Evolutionary conservation across 2,113 vertebrate genomes (phyloP).

Genomic region (Opisthocomus hoazin): DNA sequence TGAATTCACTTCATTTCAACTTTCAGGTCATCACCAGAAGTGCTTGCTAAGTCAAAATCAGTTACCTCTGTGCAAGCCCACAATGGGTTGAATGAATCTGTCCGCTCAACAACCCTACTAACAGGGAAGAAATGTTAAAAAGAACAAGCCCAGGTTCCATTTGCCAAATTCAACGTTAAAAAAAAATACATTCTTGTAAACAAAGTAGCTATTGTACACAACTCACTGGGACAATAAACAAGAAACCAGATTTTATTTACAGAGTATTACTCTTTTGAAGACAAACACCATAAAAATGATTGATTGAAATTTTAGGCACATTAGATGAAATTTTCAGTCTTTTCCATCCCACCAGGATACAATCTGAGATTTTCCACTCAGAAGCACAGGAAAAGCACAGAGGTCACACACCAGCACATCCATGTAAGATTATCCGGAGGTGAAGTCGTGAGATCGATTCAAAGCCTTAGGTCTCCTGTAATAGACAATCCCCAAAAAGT

Average conservation of each 20-base stretch:
- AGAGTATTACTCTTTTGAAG: neutral
- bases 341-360: neutral
- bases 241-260: neutral
- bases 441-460: fast-evolving
- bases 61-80: neutral
- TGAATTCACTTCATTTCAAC: neutral
- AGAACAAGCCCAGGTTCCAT: neutral
- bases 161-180: neutral
- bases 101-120: neutral
- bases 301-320: neutral
- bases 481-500: neutral
- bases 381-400: neutral
- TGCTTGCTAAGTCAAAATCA: neutral
- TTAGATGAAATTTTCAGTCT: neutral
- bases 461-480: neutral
- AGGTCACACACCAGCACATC: neutral
- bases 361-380: neutral
- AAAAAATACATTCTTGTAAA: neutral
- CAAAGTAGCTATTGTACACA: neutral
- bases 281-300: neutral
- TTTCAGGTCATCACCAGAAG: neutral
- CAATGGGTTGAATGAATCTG: neutral
- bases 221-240: neutral
- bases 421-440: neutral
- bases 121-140: neutral